Percentiles rank a stretch among this genome's conserved stretches.
These are phyloP conservation scores for Kryptolebias marmoratus DNA, from an alignment of 2,113 vertebrate species.

Conservation along the genomic window DNA sequence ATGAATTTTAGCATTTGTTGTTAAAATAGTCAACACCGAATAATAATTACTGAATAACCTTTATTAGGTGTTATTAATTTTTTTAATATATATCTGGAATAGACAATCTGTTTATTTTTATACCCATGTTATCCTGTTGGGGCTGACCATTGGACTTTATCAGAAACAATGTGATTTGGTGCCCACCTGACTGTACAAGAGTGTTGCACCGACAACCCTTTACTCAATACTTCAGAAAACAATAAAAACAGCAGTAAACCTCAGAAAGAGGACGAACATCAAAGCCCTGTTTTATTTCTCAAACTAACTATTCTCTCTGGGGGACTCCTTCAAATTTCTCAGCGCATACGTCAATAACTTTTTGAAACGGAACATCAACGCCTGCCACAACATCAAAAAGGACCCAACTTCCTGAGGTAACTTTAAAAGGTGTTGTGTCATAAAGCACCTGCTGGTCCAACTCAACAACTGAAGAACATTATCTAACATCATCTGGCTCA, in stretches of 20 bases:
- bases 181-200: background rate
- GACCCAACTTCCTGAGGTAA: background rate
- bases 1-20: too few relatives aligned
- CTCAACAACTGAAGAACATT: background rate
- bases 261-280: conserved; percentile 13
- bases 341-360: background rate
- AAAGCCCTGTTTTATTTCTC: conserved; percentile 15
- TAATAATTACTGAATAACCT: too few relatives aligned
- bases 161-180: background rate
- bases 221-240: conserved; percentile 12
- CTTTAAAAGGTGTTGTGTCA: background rate
- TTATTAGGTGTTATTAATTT: too few relatives aligned
- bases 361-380: conserved; percentile 10
- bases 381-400: conserved; percentile 5
- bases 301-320: background rate
- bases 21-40: too few relatives aligned
- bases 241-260: conserved; percentile 1
- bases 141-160: background rate
- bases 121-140: too few relatives aligned
- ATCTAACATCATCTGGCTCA: background rate
- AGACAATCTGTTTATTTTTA: too few relatives aligned
- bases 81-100: too few relatives aligned
- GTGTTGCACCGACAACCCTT: background rate
- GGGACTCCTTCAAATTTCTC: conserved; percentile 3
- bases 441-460: background rate